phyloP scores from a whole-genome alignment of 2,888 invertebrate genomes.

The Odiellus spinosus region DNA sequence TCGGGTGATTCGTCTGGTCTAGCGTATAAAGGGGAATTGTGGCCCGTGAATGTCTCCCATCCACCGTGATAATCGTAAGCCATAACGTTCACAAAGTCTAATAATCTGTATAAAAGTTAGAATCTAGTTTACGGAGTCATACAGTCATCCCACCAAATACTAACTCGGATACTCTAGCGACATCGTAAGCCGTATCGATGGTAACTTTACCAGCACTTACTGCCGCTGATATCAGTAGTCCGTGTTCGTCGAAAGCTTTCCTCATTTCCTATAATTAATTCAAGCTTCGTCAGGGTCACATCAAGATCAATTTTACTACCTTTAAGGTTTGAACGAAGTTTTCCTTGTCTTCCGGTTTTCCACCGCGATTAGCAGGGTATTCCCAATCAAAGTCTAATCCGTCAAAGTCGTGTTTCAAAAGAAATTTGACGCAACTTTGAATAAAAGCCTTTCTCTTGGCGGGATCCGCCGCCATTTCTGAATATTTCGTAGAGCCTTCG shows the following conservation, averaged over 20 bases:
- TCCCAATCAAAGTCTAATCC: conserved; percentile 34
- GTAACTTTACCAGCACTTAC: conserved; percentile 58
- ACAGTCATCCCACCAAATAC: too few relatives aligned
- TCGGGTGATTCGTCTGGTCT: conserved; percentile 23
- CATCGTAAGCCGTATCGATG: conserved; percentile 59
- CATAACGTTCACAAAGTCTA: conserved; percentile 55
- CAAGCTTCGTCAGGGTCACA: too few relatives aligned
- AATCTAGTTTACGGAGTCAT: too few relatives aligned
- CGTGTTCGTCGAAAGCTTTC: conserved; percentile 43
- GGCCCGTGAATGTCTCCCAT: conserved; percentile 24
- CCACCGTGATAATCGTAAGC: conserved; percentile 52
- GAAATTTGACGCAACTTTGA: conserved; percentile 48
- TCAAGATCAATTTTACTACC: conserved; percentile 3
- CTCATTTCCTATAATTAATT: conserved; percentile 35
- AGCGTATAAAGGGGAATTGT: conserved; percentile 31
- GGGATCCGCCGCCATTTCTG: conserved; percentile 30
- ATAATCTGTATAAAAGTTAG: conserved; percentile 33
- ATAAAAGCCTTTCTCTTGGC: conserved; percentile 37
- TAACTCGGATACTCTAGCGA: conserved; percentile 49
- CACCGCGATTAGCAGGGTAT: conserved; percentile 28
- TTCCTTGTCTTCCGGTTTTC: conserved; percentile 14
- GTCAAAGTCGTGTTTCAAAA: conserved; percentile 29
- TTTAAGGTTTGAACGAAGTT: conserved; percentile 15
- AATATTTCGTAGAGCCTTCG: conserved; percentile 19
- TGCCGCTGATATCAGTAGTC: conserved; percentile 60